phyloP scores from a whole-genome alignment of 2,113 vertebrate genomes.

The Mesocricetus auratus region DNA sequence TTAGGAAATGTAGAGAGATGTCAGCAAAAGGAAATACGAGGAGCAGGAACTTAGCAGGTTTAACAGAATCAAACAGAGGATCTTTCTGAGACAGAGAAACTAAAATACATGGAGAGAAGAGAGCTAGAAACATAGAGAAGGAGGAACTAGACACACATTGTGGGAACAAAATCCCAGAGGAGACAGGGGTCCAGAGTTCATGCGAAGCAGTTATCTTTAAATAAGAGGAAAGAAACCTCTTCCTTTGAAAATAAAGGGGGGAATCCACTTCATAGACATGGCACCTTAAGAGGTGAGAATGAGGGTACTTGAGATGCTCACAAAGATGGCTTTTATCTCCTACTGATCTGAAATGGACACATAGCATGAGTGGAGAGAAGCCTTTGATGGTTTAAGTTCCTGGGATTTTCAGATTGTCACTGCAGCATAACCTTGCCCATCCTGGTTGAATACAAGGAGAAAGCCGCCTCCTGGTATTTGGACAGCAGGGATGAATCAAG shows the following conservation, averaged over 20 bases:
- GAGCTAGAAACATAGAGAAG: not conserved
- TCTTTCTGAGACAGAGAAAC: not conserved
- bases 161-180: slow-evolving; percentile 58
- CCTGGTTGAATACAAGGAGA: slow-evolving; percentile 45
- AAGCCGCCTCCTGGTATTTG: slow-evolving; percentile 38
- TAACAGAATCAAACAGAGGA: not conserved
- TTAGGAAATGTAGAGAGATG: not conserved
- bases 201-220: slow-evolving; percentile 65
- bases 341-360: slow-evolving; percentile 45
- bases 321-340: slow-evolving; percentile 55
- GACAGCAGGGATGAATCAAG: not conserved
- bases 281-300: slow-evolving; percentile 61
- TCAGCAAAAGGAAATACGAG: not conserved
- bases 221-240: slow-evolving; percentile 56
- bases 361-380: not conserved
- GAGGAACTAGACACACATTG: not conserved
- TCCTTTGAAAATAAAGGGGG: slow-evolving; percentile 61
- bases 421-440: slow-evolving; percentile 37
- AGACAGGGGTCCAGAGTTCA: slow-evolving; percentile 39
- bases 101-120: not conserved
- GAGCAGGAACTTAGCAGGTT: not conserved
- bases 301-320: slow-evolving; percentile 18
- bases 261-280: slow-evolving; percentile 25
- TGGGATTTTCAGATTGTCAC: slow-evolving; percentile 50
- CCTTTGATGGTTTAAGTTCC: slow-evolving; percentile 55